Conservation (phyloP, 2,113 vertebrate genomes). For the Hydrolagus affinis region DNA sequence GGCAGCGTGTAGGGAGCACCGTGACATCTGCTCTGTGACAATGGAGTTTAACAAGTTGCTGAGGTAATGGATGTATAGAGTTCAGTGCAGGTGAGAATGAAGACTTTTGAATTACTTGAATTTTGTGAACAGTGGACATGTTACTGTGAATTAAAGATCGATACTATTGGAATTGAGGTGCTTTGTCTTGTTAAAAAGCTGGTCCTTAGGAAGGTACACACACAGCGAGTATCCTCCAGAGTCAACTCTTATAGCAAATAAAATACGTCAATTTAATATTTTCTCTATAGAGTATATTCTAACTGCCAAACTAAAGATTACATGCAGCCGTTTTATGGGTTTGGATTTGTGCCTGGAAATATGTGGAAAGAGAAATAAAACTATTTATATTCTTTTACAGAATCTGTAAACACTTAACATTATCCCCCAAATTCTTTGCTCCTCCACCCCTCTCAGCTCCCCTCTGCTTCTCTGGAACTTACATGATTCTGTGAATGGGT, state of each 20-base stretch:
- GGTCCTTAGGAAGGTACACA: not conserved
- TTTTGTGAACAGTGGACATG: too few relatives aligned
- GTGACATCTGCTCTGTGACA: too few relatives aligned
- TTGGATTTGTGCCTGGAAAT: constrained; percentile 23
- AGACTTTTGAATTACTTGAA: too few relatives aligned
- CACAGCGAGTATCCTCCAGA: not conserved
- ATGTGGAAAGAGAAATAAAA: not conserved
- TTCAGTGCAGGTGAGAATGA: too few relatives aligned
- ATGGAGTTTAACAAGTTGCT: too few relatives aligned
- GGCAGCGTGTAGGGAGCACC: too few relatives aligned
- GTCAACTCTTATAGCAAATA: not conserved
- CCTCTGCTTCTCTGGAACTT: not conserved
- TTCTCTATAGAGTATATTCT: not conserved
- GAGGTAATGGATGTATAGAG: too few relatives aligned
- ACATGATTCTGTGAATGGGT: not conserved
- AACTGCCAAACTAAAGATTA: not conserved
- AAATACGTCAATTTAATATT: not conserved
- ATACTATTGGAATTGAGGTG: not conserved
- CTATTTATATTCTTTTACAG: not conserved
- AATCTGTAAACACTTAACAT: constrained; percentile 3
- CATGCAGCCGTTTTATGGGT: not conserved
- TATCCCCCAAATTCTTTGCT: too few relatives aligned
- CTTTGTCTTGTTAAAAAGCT: not conserved
- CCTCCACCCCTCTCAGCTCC: too few relatives aligned
- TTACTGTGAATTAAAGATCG: not conserved